A percentile compares a stretch with the other conserved stretches of the same genome.
Evolutionary conservation across 2,888 invertebrate genomes (phyloP).

Genomic region (Polyommatus iphigenia): DNA sequence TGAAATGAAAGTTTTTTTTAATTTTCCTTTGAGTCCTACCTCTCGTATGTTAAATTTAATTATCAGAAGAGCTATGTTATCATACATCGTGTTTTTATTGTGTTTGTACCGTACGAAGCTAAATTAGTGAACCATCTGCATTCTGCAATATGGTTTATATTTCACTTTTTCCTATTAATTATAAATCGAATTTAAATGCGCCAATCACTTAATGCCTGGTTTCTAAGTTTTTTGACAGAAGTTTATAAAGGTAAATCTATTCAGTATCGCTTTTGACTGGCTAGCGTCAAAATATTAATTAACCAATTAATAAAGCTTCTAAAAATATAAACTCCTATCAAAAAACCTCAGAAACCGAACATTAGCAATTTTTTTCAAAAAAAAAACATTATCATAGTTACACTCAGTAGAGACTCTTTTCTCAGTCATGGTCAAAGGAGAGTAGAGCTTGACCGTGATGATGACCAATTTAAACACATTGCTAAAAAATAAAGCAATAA

Average conservation of each 20-base stretch:
- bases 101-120: not conserved
- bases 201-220: no score
- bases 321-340: no score
- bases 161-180: not conserved
- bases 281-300: no score
- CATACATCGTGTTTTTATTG: not conserved
- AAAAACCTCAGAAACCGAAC: no score
- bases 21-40: slow-evolving; percentile 39
- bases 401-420: not conserved
- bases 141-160: not conserved
- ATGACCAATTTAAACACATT: not conserved
- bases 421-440: not conserved
- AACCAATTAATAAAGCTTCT: no score
- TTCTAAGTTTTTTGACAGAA: no score
- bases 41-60: slow-evolving; percentile 3
- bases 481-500: not conserved
- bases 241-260: no score
- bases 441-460: not conserved
- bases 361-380: no score
- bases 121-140: not conserved
- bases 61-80: not conserved
- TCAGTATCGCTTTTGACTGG: no score
- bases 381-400: not conserved
- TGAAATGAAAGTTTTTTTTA: slow-evolving; percentile 55
- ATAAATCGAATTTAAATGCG: no score